These are phyloP conservation scores for Lasioglossum zephyrum DNA, from an alignment of 2,888 invertebrate genomes.

Conservation along the genomic window DNA sequence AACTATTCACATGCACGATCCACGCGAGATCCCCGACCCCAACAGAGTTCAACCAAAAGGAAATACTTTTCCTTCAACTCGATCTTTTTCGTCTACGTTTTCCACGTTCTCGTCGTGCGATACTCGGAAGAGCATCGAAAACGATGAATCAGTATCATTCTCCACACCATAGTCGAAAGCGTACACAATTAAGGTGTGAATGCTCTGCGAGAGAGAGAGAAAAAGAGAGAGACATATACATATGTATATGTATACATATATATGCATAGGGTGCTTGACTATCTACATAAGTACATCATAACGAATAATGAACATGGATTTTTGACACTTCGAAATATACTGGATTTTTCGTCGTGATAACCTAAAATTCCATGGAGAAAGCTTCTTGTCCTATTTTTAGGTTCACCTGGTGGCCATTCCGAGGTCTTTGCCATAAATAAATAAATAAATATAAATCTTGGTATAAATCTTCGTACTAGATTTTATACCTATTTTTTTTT, in stretches of 20 bases:
- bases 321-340: not conserved
- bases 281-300: not conserved
- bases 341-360: not conserved
- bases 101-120: not conserved
- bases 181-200: not conserved
- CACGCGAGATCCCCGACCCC: not conserved
- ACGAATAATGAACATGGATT: not conserved
- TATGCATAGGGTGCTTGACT: not conserved
- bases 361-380: not conserved
- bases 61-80: not conserved
- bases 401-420: not conserved
- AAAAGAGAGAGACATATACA: not conserved
- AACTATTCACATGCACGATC: not conserved
- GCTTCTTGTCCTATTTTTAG: not conserved
- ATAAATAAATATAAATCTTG: too few relatives aligned
- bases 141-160: conserved; percentile 1
- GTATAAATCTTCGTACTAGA: too few relatives aligned
- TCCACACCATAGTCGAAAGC: not conserved
- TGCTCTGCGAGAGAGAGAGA: not conserved
- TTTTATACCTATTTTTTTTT: too few relatives aligned
- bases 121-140: not conserved
- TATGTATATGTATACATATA: too few relatives aligned
- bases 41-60: not conserved
- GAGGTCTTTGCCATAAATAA: not conserved
- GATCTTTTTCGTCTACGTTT: conserved; percentile 4